phyloP scores from a whole-genome alignment of 2,888 invertebrate genomes.

The Resseliella maxima region DNA sequence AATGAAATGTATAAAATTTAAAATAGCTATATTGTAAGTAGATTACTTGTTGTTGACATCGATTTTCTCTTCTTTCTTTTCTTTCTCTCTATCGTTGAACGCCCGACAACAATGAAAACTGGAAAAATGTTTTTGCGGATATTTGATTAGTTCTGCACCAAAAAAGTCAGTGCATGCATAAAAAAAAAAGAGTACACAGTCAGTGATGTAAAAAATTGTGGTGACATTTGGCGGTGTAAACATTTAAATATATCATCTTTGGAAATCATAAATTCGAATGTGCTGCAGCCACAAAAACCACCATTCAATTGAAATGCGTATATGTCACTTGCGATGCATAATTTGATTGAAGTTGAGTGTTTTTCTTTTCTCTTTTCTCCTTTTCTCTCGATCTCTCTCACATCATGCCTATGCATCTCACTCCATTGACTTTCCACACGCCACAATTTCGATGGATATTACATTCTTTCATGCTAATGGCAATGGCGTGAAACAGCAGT shows the following conservation, averaged over 20 bases:
- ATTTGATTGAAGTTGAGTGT: not conserved
- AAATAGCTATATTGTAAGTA: slow-evolving; percentile 11
- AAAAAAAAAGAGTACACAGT: too few relatives aligned
- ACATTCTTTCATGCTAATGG: not conserved
- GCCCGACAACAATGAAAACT: not conserved
- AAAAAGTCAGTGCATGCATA: not conserved
- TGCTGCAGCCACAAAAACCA: slow-evolving; percentile 28
- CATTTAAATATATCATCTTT: slow-evolving; percentile 40
- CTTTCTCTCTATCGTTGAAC: too few relatives aligned
- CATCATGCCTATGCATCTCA: not conserved
- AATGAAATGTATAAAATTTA: slow-evolving; percentile 2
- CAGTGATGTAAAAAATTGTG: too few relatives aligned
- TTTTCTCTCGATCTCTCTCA: not conserved
- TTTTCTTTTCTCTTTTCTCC: not conserved
- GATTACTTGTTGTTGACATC: not conserved
- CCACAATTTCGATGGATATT: not conserved
- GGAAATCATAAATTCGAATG: slow-evolving; percentile 45
- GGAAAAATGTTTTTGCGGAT: not conserved
- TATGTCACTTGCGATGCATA: slow-evolving; percentile 28
- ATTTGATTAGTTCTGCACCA: not conserved
- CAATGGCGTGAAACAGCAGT: not conserved
- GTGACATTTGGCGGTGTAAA: slow-evolving; percentile 1
- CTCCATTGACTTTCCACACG: not conserved
- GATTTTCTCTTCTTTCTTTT: too few relatives aligned
- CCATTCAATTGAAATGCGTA: slow-evolving; percentile 43